Percentiles rank a stretch among this genome's conserved stretches.
phyloP scores from a whole-genome alignment of 2,113 vertebrate genomes.

The Alaudala cheleensis region DNA sequence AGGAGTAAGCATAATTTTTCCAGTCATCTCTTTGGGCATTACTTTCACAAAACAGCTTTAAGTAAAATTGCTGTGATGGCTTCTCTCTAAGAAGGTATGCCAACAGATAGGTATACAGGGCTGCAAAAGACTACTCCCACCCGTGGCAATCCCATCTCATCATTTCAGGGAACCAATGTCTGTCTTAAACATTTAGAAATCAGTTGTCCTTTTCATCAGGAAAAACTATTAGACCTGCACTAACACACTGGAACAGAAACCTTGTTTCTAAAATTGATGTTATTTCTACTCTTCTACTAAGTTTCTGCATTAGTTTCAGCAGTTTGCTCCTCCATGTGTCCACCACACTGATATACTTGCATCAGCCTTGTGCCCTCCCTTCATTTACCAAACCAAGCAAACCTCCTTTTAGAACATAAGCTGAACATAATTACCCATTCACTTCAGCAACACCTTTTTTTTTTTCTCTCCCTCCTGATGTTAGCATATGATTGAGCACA shows the following conservation, averaged over 20 bases:
- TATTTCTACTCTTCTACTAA: not conserved
- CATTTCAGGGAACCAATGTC: not conserved
- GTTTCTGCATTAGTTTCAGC: not conserved
- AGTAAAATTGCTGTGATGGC: not conserved
- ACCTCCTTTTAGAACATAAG: not conserved
- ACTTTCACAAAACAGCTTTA: not conserved
- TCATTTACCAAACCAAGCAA: not conserved
- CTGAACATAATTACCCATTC: not conserved
- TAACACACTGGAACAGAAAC: not conserved
- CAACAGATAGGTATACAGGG: not conserved
- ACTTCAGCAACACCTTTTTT: not conserved
- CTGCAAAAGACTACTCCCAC: not conserved
- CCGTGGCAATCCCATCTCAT: not conserved
- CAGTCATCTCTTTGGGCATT: not conserved
- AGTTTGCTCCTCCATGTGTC: rapidly evolving
- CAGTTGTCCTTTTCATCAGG: not conserved
- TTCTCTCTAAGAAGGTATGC: not conserved
- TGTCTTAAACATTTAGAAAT: not conserved
- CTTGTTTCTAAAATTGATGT: not conserved
- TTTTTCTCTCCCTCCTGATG: not conserved
- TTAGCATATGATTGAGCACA: not conserved
- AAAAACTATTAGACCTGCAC: not conserved
- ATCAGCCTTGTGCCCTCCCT: not conserved
- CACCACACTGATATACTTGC: not conserved
- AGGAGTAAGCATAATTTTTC: not conserved